phyloP scores from a whole-genome alignment of 2,888 invertebrate genomes.

The Ypsolopha sequella region DNA sequence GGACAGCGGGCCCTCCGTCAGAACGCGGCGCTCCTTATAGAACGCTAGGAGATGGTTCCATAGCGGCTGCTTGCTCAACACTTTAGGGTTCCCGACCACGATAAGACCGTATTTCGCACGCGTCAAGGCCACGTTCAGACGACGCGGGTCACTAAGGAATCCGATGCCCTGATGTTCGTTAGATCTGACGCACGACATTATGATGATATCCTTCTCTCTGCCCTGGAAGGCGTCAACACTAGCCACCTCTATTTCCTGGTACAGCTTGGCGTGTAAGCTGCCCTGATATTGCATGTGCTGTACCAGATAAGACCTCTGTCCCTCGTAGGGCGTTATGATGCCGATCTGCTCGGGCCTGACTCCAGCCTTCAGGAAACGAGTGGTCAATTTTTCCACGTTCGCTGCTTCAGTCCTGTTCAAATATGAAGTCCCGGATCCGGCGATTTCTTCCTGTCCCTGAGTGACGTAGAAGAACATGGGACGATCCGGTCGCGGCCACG shows the following conservation, averaged over 20 bases:
- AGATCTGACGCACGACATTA: conserved; percentile 98
- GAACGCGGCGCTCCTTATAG: conserved; percentile 96
- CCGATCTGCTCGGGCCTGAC: conserved; percentile 99
- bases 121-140: conserved; percentile 97
- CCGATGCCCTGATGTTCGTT: conserved; percentile 99
- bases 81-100: conserved; percentile 99
- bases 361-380: conserved; percentile 93
- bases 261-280: conserved; percentile 94
- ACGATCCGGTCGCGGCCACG: conserved; percentile 96
- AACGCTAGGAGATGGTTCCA: conserved; percentile 98
- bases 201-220: conserved; percentile 98
- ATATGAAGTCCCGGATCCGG: conserved; percentile 98
- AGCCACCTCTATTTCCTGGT: conserved; percentile 98
- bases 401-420: conserved; percentile 98
- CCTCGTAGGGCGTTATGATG: conserved; percentile 98
- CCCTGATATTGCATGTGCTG: conserved; percentile 99
- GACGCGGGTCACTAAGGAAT: conserved; percentile 96
- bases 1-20: conserved; percentile 97
- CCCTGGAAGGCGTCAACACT: conserved; percentile 99
- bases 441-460: conserved; percentile 98
- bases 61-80: conserved; percentile 96
- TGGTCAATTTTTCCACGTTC: conserved; percentile 98
- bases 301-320: conserved; percentile 96
- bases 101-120: conserved; percentile 98
- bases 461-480: conserved; percentile 99